A percentile compares a stretch with the other conserved stretches of the same genome.
These are phyloP conservation scores for Mus caroli DNA, from an alignment of 2,797 vertebrate species.

Conservation along the genomic window DNA sequence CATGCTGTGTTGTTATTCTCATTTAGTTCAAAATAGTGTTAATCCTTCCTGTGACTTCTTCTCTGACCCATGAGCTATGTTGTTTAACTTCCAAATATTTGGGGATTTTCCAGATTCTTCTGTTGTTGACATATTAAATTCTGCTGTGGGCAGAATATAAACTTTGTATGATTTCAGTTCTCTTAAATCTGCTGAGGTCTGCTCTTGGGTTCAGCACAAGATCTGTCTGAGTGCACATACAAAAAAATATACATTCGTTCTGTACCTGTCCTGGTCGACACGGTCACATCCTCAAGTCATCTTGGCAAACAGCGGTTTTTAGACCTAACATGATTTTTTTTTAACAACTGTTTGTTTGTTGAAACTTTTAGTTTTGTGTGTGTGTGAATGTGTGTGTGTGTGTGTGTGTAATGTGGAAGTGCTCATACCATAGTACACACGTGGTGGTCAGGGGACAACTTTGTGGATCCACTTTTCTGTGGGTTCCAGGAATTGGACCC, in stretches of 20 bases:
- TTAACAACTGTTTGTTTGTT: neutral
- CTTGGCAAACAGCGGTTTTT: neutral
- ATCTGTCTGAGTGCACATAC: neutral
- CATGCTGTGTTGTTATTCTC: neutral
- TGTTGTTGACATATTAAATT: conserved; percentile 56
- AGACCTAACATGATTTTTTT: neutral
- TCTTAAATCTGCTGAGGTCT: neutral
- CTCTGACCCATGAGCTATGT: conserved; percentile 10
- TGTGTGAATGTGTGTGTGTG: neutral
- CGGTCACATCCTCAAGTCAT: neutral
- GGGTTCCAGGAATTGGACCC: neutral
- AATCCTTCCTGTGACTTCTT: neutral
- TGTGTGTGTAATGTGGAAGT: neutral
- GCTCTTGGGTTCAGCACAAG: neutral
- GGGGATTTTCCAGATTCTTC: conserved; percentile 58
- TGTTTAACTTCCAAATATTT: conserved; percentile 68
- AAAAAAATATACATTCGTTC: neutral
- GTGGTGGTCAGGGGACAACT: neutral
- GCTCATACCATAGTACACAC: neutral
- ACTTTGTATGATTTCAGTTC: neutral
- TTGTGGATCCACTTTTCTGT: neutral
- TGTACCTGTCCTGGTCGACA: neutral
- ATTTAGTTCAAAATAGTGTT: conserved; percentile 25
- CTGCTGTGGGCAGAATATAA: conserved; percentile 16
- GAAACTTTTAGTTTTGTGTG: neutral